phyloP scores from a whole-genome alignment of 2,113 vertebrate genomes.

The Lophura nycthemera region DNA sequence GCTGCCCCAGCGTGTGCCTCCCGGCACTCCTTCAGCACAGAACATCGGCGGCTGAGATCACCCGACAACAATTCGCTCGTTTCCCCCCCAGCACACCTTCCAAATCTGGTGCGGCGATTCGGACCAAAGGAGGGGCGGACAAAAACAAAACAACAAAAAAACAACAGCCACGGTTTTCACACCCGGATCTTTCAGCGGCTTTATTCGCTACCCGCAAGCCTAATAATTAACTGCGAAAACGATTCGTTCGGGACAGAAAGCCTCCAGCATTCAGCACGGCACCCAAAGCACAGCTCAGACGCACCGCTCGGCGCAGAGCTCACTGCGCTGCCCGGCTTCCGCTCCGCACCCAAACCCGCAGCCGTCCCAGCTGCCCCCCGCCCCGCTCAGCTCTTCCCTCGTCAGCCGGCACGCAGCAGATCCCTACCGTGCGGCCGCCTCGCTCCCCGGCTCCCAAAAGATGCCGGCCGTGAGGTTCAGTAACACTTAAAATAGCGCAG shows the following conservation, averaged over 20 bases:
- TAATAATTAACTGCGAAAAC: background rate
- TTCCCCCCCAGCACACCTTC: background rate
- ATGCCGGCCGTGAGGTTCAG: slow-evolving; percentile 51
- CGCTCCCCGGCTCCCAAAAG: slow-evolving; percentile 1
- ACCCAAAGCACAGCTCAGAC: background rate
- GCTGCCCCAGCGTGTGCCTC: background rate
- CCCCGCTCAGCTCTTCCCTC: too few relatives aligned
- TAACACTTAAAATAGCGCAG: slow-evolving; percentile 68
- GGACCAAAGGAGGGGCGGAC: background rate
- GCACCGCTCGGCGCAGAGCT: background rate
- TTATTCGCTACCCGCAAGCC: background rate
- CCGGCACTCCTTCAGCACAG: background rate
- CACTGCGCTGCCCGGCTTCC: background rate
- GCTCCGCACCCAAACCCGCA: background rate
- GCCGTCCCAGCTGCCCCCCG: background rate
- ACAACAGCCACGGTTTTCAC: background rate
- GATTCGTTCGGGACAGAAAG: background rate
- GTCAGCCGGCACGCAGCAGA: background rate
- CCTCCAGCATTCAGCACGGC: background rate
- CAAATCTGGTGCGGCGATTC: background rate
- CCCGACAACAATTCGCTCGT: background rate
- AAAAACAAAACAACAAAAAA: too few relatives aligned
- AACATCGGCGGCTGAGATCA: background rate
- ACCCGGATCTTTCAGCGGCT: background rate
- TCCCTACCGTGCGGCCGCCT: slow-evolving; percentile 44